Conservation (phyloP, 1,140 invertebrate genomes). For the Cryptotermes secundus region DNA sequence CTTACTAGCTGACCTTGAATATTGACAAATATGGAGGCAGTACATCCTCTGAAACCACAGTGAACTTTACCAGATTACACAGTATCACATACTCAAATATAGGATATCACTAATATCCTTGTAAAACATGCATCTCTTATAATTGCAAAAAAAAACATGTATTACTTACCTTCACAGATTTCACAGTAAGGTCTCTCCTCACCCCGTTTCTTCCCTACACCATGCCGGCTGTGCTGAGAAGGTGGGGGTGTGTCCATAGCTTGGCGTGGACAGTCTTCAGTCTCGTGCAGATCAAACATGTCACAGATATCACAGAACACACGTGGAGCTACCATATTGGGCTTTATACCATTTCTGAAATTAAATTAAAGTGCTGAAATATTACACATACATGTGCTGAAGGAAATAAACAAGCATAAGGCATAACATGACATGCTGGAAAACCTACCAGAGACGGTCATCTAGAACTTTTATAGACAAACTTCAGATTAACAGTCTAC, state of each 20-base stretch:
- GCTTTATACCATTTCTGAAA: constrained; percentile 49
- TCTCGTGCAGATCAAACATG: constrained; percentile 93
- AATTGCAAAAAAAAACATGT: no score
- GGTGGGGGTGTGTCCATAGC: constrained; percentile 58
- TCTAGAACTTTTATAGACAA: no score
- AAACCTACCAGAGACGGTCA: no score
- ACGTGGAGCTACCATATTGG: constrained; percentile 64
- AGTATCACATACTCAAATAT: no score
- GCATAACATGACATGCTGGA: no score
- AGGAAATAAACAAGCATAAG: no score
- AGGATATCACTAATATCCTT: not conserved
- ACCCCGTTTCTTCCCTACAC: constrained; percentile 49
- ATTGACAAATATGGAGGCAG: no score
- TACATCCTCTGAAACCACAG: no score
- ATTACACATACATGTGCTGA: not conserved
- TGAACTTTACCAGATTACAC: no score
- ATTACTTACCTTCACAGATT: constrained; percentile 79
- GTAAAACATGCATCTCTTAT: no score
- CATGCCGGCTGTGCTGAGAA: constrained; percentile 46
- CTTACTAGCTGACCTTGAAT: no score
- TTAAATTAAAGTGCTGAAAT: constrained; percentile 23
- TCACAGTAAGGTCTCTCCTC: constrained; percentile 83
- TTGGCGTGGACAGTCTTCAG: constrained; percentile 93
- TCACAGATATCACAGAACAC: constrained; percentile 98
- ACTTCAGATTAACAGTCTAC: no score